Conservation (phyloP, 2,113 vertebrate species). For the Otolemur garnettii region DNA sequence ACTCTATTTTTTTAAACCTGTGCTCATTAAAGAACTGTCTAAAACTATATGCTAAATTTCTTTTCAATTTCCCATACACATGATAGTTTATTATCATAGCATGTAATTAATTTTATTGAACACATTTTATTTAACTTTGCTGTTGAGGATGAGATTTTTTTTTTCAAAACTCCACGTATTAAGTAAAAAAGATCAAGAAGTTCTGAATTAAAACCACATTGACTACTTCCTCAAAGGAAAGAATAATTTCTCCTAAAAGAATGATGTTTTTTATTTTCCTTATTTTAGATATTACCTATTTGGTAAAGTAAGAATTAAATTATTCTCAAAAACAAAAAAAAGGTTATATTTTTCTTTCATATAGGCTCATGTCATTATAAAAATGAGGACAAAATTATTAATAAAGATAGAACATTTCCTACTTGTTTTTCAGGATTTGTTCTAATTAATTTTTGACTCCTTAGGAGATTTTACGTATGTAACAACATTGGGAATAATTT, state of each 20-base stretch:
- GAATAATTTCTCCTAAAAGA: background rate
- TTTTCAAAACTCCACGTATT: background rate
- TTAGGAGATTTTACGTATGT: background rate
- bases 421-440: background rate
- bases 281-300: background rate
- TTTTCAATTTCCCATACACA: background rate
- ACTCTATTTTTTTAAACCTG: background rate
- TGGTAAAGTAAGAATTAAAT: conserved; percentile 15
- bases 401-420: background rate
- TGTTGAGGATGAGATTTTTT: conserved; percentile 11
- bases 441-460: background rate
- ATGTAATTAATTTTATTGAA: background rate
- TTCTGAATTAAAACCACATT: background rate
- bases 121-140: conserved; percentile 17
- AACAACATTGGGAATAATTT: background rate
- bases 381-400: background rate
- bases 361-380: background rate
- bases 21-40: background rate
- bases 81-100: background rate
- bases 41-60: background rate
- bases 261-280: background rate
- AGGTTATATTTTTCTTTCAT: background rate
- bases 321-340: background rate
- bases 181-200: conserved; percentile 1
- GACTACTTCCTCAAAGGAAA: background rate